These are phyloP conservation scores for Oscheius onirici DNA, from an alignment of 2,888 invertebrate genomes.

Conservation along the genomic window DNA sequence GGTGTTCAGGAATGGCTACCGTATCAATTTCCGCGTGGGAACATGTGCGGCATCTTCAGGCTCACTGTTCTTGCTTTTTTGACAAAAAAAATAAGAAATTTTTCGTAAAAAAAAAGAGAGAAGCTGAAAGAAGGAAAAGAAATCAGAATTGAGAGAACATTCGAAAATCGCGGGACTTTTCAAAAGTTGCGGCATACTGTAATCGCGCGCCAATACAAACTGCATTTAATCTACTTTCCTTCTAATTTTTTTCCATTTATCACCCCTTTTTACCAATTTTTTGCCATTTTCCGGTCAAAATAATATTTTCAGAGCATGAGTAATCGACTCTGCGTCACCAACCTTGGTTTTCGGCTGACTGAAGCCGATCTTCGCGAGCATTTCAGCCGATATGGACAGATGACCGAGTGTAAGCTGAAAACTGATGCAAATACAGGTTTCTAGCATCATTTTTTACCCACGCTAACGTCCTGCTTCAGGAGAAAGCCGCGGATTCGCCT, in stretches of 20 bases:
- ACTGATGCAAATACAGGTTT: constrained; percentile 5
- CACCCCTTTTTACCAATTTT: neutral
- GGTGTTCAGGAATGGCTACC: no score
- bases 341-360: constrained; percentile 20
- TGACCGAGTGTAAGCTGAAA: constrained; percentile 18
- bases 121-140: no score
- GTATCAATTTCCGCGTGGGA: no score
- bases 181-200: no score
- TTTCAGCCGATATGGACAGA: constrained; percentile 22
- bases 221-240: neutral
- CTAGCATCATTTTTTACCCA: no score
- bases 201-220: neutral
- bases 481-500: constrained; percentile 30
- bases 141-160: no score
- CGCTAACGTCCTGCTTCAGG: neutral
- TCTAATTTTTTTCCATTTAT: neutral
- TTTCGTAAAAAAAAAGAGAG: no score
- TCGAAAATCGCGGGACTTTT: no score
- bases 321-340: constrained; percentile 18
- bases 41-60: no score
- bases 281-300: neutral
- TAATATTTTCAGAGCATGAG: constrained; percentile 4
- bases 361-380: constrained; percentile 8
- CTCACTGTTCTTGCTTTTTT: no score
- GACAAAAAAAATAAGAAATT: no score